Evolutionary conservation across 1,140 invertebrate genomes (phyloP), one percentile per base, ranked within the genome.

Genomic region (Arion vulgaris): DNA sequence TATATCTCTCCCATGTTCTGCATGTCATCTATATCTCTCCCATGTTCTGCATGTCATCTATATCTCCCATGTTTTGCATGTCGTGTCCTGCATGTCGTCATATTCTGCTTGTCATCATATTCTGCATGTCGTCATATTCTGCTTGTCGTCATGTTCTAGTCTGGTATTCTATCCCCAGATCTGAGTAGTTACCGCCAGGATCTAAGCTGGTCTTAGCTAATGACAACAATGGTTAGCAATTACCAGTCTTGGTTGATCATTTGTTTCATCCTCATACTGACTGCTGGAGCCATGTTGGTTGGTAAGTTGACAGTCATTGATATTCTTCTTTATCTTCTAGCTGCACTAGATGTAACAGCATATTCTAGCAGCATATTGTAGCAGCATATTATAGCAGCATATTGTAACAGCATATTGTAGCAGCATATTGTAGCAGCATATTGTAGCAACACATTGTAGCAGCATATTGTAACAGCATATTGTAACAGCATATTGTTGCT

Each of bases 181-280:
- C 36, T 79, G 2, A 68, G 34, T n/a, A 68, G 32, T 28, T 81
- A 85, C 80, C 73, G 81, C n/a, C 81, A 83, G 81, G 84, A 87
- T 34, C 80, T 86, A 5, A 87, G 88, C 34, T 91, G 90, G 90
- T 81, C 86, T 39, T 45, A 83, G 28, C 79, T 91, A 39, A 57
- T 91, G 38, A 39, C 74, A 0, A 85, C 86, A 28, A 81, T 88
- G 0, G 80, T 88, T 19, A 84, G 86, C 71, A 89, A 87, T 76
- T 89, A 90, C 74, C 89, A 89, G 74, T 89, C 87, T 39, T 88
- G 88, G 85, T 83, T 90, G 38, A 86, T 88, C 32, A 84, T 88
- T 7, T 78, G 90, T 13, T 80, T 89, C n/a, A 85, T 90, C 36
- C 87, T 91, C 41, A 72, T 90, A 0, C 78, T 86, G 19, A 90